phyloP scores from a whole-genome alignment of 2,113 vertebrate genomes.

The Percopsis transmontana region DNA sequence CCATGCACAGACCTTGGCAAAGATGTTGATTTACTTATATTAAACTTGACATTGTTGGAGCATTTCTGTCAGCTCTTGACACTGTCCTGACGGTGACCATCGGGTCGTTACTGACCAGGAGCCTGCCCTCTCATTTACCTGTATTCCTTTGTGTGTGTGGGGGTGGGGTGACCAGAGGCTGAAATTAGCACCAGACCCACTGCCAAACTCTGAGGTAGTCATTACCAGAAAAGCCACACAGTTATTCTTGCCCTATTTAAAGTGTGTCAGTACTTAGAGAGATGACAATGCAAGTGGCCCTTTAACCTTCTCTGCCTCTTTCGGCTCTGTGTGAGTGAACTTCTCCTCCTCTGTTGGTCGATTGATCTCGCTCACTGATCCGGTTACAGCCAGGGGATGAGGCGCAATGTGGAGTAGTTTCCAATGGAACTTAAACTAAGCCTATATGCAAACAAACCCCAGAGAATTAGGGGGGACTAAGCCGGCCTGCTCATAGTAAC shows the following conservation, averaged over 20 bases:
- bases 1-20: background rate
- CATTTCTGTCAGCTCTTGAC: slow-evolving; percentile 18
- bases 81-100: slow-evolving; percentile 30
- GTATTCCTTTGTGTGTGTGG: slow-evolving; percentile 35
- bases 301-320: slow-evolving; percentile 54
- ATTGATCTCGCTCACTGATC: slow-evolving; percentile 69
- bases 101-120: slow-evolving; percentile 42
- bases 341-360: slow-evolving; percentile 38
- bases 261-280: slow-evolving; percentile 69
- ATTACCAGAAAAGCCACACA: slow-evolving; percentile 51
- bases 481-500: slow-evolving; percentile 65
- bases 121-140: slow-evolving; percentile 59
- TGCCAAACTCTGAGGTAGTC: slow-evolving; percentile 53
- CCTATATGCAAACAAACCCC: slow-evolving; percentile 79
- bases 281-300: slow-evolving; percentile 48
- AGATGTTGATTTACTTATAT: background rate
- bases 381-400: slow-evolving; percentile 61
- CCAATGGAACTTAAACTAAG: slow-evolving; percentile 71
- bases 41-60: slow-evolving; percentile 18
- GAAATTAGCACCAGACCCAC: slow-evolving; percentile 60
- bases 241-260: slow-evolving; percentile 57
- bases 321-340: slow-evolving; percentile 30
- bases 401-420: slow-evolving; percentile 65
- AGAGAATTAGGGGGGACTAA: slow-evolving; percentile 71
- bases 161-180: slow-evolving; percentile 41